Base-by-base conservation (phyloP, 2,113 vertebrate genomes). In the Sinocyclocheilus grahami region DNA sequence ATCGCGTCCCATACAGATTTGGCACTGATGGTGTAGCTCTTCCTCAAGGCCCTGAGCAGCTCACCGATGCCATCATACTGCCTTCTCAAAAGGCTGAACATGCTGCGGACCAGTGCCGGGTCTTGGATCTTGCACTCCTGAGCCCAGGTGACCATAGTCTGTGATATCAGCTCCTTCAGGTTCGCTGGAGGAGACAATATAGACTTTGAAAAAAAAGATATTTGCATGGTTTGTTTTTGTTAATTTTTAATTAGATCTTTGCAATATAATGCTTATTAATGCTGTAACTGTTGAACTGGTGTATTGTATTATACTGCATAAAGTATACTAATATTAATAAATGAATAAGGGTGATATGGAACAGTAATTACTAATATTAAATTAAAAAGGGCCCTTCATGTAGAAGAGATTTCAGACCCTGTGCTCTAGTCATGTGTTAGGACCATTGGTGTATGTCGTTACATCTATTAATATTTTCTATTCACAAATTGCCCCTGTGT, bases 61-160 rank as follows among this genome's bases (percentile, higher is more conserved):
- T 99, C 98, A 13, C 98, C 98, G 2, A 98, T 96, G 90, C 98
- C 97, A 85, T 99, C 98, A 1, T 99, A 99, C n/a, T 99, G 98
- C 86, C 97, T 94, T n/a, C 96, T 94, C 48, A 99, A 95, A 74
- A 99, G 95, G 84, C 93, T 97, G 92, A 98, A 99, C 97, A 99
- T 99, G 83, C 97, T 96, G 39, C 97, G 91, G 84, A 99, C 97
- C 90, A 99, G 93, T 86, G 97, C 95, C 0, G 97, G 94, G 37
- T 99, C 96, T 91, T 98, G 97, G 86, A 99, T 96, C 89, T 96
- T 96, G 86, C 96, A 95, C 91, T 99, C 98, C 87, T 99, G 98
- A 69, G 98, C 97, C 98, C 98, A 99, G 87, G 93, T 94, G 83
- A 97, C 97, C 93, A 99, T 99, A 0, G 97, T 99, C 91, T 98